Percentiles rank a stretch among this genome's conserved stretches.
Evolutionary conservation across 2,113 vertebrate genomes (phyloP).

Genomic region (Mungos mungo): DNA sequence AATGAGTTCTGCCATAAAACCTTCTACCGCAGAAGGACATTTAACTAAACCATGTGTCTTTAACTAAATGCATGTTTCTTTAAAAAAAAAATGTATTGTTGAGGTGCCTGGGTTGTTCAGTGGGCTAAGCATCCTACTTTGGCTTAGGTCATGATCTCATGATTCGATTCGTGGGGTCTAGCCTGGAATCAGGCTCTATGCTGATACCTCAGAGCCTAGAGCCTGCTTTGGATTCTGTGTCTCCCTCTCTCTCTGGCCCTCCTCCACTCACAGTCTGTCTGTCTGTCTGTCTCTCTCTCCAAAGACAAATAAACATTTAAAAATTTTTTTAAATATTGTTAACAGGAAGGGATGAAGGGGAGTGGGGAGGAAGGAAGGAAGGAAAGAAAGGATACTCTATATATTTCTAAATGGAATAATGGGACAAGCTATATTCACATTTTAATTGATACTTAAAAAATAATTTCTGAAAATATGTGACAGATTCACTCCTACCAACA

Average conservation of each 20-base stretch:
- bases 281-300: no score
- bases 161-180: no score
- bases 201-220: no score
- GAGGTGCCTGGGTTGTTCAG: no score
- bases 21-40: neutral
- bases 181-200: no score
- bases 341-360: neutral
- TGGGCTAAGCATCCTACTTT: no score
- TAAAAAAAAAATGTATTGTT: neutral
- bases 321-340: neutral
- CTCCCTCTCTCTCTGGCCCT: no score
- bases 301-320: no score
- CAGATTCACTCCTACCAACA: neutral
- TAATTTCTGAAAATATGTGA: neutral
- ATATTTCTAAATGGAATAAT: neutral
- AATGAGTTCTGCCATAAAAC: neutral
- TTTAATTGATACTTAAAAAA: neutral
- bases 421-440: neutral
- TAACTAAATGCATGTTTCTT: neutral
- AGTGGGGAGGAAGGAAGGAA: neutral
- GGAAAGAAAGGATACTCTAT: neutral
- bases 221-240: no score
- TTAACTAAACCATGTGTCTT: neutral
- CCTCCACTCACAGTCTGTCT: no score
- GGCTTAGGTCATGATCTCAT: no score